Percentiles rank a stretch among this genome's conserved stretches.
These are phyloP conservation scores for Rhinolophus ferrumequinum DNA, from an alignment of 2,113 vertebrate genomes.

Conservation along the genomic window DNA sequence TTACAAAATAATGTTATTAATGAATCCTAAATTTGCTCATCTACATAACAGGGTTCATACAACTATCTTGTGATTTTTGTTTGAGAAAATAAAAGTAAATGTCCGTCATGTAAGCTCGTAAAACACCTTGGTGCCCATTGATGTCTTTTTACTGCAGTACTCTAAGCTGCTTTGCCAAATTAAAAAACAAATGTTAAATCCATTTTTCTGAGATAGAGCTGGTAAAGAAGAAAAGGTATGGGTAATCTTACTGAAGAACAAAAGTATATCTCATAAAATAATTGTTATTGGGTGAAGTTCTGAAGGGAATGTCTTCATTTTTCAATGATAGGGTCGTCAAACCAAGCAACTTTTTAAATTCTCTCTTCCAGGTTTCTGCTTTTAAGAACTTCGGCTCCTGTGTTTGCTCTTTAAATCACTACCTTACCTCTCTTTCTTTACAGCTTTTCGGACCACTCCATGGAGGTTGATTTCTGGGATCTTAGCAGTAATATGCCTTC, in stretches of 20 bases:
- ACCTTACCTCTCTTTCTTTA: background rate
- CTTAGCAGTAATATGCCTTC: constrained; percentile 57
- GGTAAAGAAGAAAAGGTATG: background rate
- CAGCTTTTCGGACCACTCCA: constrained; percentile 20
- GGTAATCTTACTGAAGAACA: background rate
- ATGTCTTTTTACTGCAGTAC: background rate
- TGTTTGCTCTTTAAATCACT: background rate
- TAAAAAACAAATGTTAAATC: background rate
- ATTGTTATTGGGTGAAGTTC: background rate
- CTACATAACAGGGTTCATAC: background rate
- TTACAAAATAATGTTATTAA: background rate
- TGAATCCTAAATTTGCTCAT: background rate
- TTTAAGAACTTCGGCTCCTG: background rate
- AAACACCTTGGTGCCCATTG: background rate
- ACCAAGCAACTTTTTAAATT: background rate
- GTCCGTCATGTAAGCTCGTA: background rate
- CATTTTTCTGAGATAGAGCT: background rate
- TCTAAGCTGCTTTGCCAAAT: background rate
- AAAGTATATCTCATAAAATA: background rate
- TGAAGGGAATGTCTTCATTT: background rate
- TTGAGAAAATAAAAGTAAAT: background rate
- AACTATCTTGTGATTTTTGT: background rate
- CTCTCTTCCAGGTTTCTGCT: background rate
- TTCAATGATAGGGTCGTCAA: background rate
- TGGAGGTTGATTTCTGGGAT: constrained; percentile 64